Evolutionary conservation across 2,113 vertebrate genomes (phyloP).

Genomic region (Istiophorus platypterus): DNA sequence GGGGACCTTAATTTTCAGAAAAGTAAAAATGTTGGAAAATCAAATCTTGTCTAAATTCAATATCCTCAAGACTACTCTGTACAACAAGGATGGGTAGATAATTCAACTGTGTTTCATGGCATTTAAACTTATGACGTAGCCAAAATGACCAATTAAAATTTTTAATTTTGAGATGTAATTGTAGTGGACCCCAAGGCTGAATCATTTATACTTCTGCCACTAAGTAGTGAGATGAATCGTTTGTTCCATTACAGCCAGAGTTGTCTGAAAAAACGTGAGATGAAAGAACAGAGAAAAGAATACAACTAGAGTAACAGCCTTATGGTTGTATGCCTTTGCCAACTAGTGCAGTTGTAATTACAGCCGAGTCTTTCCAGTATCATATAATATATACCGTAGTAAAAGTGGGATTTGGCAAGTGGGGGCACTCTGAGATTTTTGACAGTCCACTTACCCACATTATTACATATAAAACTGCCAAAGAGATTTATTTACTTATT

Average conservation of each 20-base stretch:
- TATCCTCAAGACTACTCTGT: not conserved
- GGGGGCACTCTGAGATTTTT: no score
- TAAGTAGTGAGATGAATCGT: constrained; percentile 5
- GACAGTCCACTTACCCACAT: no score
- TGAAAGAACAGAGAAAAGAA: not conserved
- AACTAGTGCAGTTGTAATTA: not conserved
- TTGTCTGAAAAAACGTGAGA: not conserved
- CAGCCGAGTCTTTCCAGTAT: not conserved
- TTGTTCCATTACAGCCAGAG: constrained; percentile 5
- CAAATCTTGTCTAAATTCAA: constrained; percentile 13
- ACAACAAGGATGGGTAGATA: not conserved
- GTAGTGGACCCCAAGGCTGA: not conserved
- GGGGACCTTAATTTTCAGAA: not conserved
- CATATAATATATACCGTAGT: not conserved
- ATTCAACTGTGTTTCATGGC: constrained; percentile 12
- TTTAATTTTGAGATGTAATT: constrained; percentile 12
- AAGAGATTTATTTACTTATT: no score
- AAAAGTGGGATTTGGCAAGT: not conserved
- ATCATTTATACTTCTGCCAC: constrained; percentile 3
- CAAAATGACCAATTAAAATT: constrained; percentile 6
- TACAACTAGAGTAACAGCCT: not conserved
- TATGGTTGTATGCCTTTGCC: no score
- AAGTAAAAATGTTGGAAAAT: constrained; percentile 28
- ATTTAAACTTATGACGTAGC: constrained; percentile 28
- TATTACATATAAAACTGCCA: no score